A percentile compares a stretch with the other conserved stretches of the same genome.
phyloP scores from a whole-genome alignment of 1,140 invertebrate species.

The Trypoxylus dichotomus region DNA sequence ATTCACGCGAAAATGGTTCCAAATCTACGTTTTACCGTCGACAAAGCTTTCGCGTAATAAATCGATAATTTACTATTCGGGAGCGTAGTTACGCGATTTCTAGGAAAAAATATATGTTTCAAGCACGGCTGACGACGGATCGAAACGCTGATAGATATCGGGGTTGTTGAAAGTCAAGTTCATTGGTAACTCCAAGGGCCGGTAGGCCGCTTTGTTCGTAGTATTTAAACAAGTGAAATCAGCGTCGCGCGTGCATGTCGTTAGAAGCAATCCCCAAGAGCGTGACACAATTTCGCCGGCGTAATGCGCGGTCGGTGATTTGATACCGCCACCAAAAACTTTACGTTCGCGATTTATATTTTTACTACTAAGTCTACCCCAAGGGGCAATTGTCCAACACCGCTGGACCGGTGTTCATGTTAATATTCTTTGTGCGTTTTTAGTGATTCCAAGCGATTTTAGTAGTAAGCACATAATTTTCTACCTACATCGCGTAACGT shows the following conservation, averaged over 20 bases:
- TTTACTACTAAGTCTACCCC: neutral
- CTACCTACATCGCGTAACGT: neutral
- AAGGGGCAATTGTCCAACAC: neutral
- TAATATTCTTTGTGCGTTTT: neutral
- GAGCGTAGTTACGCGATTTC: neutral
- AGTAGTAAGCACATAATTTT: neutral
- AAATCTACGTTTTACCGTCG: constrained; percentile 16
- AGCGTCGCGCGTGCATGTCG: constrained; percentile 6
- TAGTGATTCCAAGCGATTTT: neutral
- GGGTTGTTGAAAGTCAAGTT: constrained; percentile 35
- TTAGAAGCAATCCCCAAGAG: constrained; percentile 20
- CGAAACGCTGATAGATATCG: constrained; percentile 16
- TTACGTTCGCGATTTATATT: neutral
- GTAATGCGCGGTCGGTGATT: neutral
- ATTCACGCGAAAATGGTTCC: neutral
- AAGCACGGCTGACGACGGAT: neutral
- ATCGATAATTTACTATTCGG: constrained; percentile 7
- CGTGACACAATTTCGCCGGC: constrained; percentile 2
- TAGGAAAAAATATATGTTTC: constrained; percentile 13
- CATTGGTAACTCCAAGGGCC: constrained; percentile 27
- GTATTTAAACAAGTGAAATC: constrained; percentile 33
- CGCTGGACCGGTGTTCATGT: neutral
- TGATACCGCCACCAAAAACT: neutral
- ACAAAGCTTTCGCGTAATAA: neutral
- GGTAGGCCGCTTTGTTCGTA: constrained; percentile 13